These are phyloP conservation scores for Sclerurus mexicanus DNA, from an alignment of 2,113 vertebrate genomes.

Conservation along the genomic window DNA sequence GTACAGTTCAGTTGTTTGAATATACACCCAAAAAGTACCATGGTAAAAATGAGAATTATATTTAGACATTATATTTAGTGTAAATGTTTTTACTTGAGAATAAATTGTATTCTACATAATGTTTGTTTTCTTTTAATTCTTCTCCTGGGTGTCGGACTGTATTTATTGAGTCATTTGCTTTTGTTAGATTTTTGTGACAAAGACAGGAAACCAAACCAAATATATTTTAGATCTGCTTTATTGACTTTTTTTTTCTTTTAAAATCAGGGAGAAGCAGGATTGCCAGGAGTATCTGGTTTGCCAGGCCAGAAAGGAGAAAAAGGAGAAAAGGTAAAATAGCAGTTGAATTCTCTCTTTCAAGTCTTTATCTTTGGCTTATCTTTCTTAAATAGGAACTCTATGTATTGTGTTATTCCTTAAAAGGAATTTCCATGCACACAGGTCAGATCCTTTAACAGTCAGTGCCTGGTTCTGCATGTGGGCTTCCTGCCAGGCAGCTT, in stretches of 20 bases:
- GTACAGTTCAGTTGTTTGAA: neutral
- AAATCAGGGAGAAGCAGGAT: constrained; percentile 83
- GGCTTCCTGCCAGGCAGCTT: neutral
- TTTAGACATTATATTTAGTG: neutral
- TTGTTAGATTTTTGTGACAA: neutral
- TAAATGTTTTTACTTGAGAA: neutral
- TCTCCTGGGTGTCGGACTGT: neutral
- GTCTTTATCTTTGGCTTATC: neutral
- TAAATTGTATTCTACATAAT: neutral
- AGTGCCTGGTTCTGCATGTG: rapidly evolving
- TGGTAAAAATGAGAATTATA: neutral
- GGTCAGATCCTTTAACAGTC: neutral
- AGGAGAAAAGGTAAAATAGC: constrained; percentile 81
- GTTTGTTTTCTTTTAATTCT: neutral
- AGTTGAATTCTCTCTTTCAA: neutral
- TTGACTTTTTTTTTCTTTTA: neutral
- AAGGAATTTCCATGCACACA: neutral
- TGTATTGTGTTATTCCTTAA: neutral
- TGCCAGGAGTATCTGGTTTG: constrained; percentile 75
- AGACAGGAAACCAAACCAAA: neutral
- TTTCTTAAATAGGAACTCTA: neutral
- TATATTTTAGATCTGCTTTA: neutral
- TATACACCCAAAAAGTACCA: neutral
- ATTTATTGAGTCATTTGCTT: neutral
- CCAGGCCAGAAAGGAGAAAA: constrained; percentile 81